Conservation (phyloP, 1,140 invertebrate species). For the Drosophila ambigua region DNA sequence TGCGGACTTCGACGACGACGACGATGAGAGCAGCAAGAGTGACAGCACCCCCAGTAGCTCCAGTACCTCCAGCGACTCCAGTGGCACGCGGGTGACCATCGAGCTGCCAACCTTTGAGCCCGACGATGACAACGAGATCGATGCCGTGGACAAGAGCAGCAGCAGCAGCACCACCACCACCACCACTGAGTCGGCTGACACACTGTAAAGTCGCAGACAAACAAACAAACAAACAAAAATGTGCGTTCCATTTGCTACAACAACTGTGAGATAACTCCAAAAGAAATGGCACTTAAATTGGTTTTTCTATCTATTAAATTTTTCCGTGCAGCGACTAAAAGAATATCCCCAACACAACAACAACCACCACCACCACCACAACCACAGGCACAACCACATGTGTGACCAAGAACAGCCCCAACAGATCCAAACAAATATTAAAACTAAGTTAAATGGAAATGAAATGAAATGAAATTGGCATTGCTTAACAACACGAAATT, state of each 20-base stretch:
- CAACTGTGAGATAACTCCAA: constrained; percentile 44
- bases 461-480: constrained; percentile 43
- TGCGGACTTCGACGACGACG: constrained; percentile 80
- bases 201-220: not conserved
- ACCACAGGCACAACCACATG: not conserved
- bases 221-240: not conserved
- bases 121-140: constrained; percentile 81
- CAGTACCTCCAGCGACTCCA: constrained; percentile 56
- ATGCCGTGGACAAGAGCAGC: constrained; percentile 48
- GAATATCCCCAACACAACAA: constrained; percentile 19
- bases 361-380: constrained; percentile 10
- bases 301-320: constrained; percentile 40
- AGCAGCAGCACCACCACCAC: constrained; percentile 26
- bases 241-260: constrained; percentile 76
- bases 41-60: constrained; percentile 35
- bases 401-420: not conserved
- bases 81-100: constrained; percentile 82
- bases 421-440: constrained; percentile 13
- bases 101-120: constrained; percentile 85
- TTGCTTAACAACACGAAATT: constrained; percentile 45
- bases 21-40: constrained; percentile 43
- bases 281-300: constrained; percentile 41
- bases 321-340: constrained; percentile 40
- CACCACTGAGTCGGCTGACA: constrained; percentile 31
- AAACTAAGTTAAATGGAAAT: constrained; percentile 5